Evolutionary conservation across 2,888 invertebrate species (phyloP).

Genomic region (Drosophila barbarae): DNA sequence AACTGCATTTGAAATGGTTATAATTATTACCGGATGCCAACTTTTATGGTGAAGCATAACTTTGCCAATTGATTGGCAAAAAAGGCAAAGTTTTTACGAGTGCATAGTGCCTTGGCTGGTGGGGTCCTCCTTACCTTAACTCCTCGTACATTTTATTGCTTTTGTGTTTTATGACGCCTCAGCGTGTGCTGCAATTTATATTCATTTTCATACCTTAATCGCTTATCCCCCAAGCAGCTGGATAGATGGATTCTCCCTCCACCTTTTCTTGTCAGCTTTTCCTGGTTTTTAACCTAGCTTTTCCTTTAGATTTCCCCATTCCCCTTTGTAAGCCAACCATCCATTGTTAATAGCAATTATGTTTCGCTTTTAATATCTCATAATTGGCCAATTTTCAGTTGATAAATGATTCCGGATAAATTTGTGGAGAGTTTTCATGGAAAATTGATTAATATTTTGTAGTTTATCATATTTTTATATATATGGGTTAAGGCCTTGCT

Average conservation of each 20-base stretch:
- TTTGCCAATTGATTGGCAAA: background rate
- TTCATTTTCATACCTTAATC: slow-evolving; percentile 47
- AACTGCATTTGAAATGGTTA: background rate
- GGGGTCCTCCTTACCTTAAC: slow-evolving; percentile 12
- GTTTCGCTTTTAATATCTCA: slow-evolving; percentile 24
- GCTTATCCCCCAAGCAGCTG: slow-evolving; percentile 29
- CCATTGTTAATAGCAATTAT: slow-evolving; percentile 36
- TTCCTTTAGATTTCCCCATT: background rate
- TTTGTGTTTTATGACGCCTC: slow-evolving; percentile 56
- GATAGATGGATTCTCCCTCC: slow-evolving; percentile 9
- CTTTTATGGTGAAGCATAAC: background rate
- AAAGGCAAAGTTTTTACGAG: slow-evolving; percentile 2
- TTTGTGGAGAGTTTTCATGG: background rate
- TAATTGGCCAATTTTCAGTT: slow-evolving; percentile 28
- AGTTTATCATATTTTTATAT: background rate
- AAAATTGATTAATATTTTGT: background rate
- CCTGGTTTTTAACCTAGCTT: background rate
- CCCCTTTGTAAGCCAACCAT: background rate
- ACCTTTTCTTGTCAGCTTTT: background rate
- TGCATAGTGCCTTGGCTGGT: background rate
- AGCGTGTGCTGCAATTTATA: slow-evolving; percentile 59
- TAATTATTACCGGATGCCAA: background rate
- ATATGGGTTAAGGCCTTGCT: background rate
- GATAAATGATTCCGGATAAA: slow-evolving; percentile 9
- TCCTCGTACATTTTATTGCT: slow-evolving; percentile 38